A percentile compares a stretch with the other conserved stretches of the same genome.
phyloP scores from a whole-genome alignment of 2,888 invertebrate species.

The Trypoxylon attenuatum region DNA sequence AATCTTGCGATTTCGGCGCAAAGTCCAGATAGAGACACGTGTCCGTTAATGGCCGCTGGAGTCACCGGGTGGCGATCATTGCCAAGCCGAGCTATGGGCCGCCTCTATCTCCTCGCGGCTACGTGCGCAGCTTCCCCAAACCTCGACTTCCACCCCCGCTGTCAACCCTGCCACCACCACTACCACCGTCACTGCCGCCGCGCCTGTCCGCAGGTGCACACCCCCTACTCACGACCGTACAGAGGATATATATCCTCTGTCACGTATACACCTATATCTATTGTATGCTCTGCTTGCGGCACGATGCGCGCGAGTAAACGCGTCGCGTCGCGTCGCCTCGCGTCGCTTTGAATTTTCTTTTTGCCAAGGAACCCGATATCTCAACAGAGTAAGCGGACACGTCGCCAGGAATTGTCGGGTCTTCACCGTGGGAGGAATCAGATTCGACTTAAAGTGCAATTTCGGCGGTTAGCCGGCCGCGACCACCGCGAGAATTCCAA shows the following conservation, averaged over 20 bases:
- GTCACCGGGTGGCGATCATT: constrained; percentile 73
- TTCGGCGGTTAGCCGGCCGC: constrained; percentile 35
- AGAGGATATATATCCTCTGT: constrained; percentile 26
- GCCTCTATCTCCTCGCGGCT: constrained; percentile 63
- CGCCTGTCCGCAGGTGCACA: constrained; percentile 55
- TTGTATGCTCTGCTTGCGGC: constrained; percentile 41
- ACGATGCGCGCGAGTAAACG: constrained; percentile 55
- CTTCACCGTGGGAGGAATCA: constrained; percentile 38
- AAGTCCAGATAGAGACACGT: constrained; percentile 71
- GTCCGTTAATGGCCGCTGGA: constrained; percentile 72
- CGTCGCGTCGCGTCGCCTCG: too few relatives aligned
- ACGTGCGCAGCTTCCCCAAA: constrained; percentile 71
- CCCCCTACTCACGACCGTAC: constrained; percentile 30
- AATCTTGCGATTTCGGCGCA: constrained; percentile 48
- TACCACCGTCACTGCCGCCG: constrained; percentile 18
- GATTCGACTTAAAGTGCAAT: constrained; percentile 48
- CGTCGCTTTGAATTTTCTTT: constrained; percentile 58
- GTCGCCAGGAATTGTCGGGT: constrained; percentile 28
- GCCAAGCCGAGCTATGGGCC: constrained; percentile 66
- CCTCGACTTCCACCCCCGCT: constrained; percentile 45
- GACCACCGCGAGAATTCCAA: constrained; percentile 15
- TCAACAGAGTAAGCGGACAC: constrained; percentile 43
- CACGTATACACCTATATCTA: constrained; percentile 33
- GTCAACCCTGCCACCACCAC: background rate
- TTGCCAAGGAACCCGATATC: constrained; percentile 46